Conservation (phyloP, 2,888 invertebrate genomes). For the Maniola hyperantus region DNA sequence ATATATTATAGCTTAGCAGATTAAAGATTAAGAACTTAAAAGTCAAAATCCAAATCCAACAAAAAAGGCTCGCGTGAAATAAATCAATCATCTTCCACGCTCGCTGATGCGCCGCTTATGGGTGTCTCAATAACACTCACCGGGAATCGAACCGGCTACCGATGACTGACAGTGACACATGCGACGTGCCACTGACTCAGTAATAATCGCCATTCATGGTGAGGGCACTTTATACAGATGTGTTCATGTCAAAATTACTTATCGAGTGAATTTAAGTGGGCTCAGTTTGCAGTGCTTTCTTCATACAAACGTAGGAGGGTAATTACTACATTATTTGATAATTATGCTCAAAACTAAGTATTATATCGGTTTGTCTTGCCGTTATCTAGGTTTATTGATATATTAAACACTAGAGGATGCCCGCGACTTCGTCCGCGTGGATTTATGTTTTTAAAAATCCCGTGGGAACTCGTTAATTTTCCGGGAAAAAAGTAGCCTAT, state of each 20-base stretch:
- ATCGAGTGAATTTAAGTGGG: not conserved
- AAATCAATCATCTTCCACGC: conserved; percentile 15
- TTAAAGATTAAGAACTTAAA: conserved; percentile 5
- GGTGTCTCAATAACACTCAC: conserved; percentile 16
- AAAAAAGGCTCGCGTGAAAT: not conserved
- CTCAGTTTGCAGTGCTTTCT: too few relatives aligned
- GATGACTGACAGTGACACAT: conserved; percentile 1
- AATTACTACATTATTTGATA: too few relatives aligned
- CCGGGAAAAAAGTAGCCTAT: too few relatives aligned
- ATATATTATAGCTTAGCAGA: not conserved
- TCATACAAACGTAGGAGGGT: too few relatives aligned
- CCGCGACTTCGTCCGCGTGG: too few relatives aligned
- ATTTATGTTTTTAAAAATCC: too few relatives aligned
- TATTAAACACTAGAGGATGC: too few relatives aligned
- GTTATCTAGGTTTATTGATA: too few relatives aligned
- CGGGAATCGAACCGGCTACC: conserved; percentile 12
- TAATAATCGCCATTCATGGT: conserved; percentile 14
- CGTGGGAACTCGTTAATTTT: too few relatives aligned
- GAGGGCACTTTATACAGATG: conserved; percentile 1
- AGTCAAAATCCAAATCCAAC: not conserved
- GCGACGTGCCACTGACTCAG: not conserved
- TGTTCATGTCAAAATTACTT: conserved; percentile 19
- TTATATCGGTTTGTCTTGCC: too few relatives aligned
- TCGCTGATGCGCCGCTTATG: conserved; percentile 1
- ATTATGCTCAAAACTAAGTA: too few relatives aligned